phyloP scores from a whole-genome alignment of 2,888 invertebrate genomes.

The Pardosa pseudoannulata region DNA sequence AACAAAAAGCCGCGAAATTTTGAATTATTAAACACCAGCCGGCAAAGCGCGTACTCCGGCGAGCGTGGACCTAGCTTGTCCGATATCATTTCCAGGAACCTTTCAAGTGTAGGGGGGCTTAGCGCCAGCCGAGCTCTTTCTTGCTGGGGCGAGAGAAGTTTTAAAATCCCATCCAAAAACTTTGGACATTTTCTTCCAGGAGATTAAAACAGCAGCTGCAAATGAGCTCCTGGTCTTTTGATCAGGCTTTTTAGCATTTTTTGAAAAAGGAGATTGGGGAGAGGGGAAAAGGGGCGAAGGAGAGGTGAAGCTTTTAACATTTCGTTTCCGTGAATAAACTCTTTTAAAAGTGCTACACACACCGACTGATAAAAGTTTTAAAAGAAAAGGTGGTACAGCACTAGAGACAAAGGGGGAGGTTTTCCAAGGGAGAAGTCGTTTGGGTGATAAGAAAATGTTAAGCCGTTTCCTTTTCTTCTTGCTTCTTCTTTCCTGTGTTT shows the following conservation, averaged over 20 bases:
- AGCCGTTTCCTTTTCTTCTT: slow-evolving; percentile 33
- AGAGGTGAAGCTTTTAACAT: slow-evolving; percentile 6
- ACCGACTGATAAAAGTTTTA: slow-evolving; percentile 52
- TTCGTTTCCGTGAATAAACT: slow-evolving; percentile 38
- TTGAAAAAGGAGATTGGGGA: slow-evolving; percentile 2
- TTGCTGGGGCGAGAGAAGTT: slow-evolving; percentile 28
- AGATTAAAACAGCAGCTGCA: slow-evolving; percentile 58
- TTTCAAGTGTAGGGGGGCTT: slow-evolving; percentile 40
- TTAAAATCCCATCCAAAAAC: slow-evolving; percentile 66
- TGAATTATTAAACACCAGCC: slow-evolving; percentile 61
- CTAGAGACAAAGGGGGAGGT: slow-evolving; percentile 23
- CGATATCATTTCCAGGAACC: slow-evolving; percentile 56
- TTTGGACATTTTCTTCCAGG: slow-evolving; percentile 23
- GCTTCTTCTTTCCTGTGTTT: slow-evolving; percentile 32
- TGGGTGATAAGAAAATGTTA: slow-evolving; percentile 68
- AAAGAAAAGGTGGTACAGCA: slow-evolving; percentile 34
- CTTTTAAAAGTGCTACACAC: slow-evolving; percentile 55
- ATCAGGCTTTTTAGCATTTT: slow-evolving; percentile 65
- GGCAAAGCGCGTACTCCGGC: slow-evolving; percentile 1
- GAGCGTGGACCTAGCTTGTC: slow-evolving; percentile 35
- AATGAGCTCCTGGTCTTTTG: slow-evolving; percentile 69
- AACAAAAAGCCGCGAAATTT: slow-evolving; percentile 33
- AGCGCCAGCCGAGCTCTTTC: slow-evolving; percentile 38
- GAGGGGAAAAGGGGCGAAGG: not conserved
- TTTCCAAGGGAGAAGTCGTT: slow-evolving; percentile 50